Conservation (phyloP, 2,888 invertebrate genomes). For the Drosophila mimetica region DNA sequence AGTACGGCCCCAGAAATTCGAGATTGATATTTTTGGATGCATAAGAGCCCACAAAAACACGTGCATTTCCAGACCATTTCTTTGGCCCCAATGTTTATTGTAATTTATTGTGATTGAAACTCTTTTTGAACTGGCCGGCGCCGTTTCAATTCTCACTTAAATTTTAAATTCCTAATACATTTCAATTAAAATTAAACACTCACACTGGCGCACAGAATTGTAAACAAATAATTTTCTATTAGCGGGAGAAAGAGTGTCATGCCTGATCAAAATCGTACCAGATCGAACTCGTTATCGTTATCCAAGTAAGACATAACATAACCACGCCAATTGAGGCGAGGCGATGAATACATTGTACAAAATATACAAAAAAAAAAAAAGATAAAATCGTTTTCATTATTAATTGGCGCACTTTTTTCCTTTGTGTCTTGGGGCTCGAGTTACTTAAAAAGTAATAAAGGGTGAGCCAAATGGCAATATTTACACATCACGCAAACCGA, state of each 20-base stretch:
- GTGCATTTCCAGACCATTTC: conserved; percentile 19
- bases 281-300: conserved; percentile 75
- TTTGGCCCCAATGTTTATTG: conserved; percentile 30
- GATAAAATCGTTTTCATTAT: conserved; percentile 58
- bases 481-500: conserved; percentile 27
- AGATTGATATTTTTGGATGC: conserved; percentile 7
- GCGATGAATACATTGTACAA: conserved; percentile 27
- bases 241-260: conserved; percentile 38
- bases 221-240: conserved; percentile 78
- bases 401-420: conserved; percentile 62
- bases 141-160: conserved; percentile 51
- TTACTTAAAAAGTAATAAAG: conserved; percentile 53
- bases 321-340: conserved; percentile 60
- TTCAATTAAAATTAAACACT: conserved; percentile 65
- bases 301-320: conserved; percentile 61
- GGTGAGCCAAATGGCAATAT: conserved; percentile 30
- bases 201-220: conserved; percentile 47
- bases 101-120: conserved; percentile 50
- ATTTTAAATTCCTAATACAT: conserved; percentile 57
- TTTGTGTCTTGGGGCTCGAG: conserved; percentile 32
- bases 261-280: conserved; percentile 66
- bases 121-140: conserved; percentile 22
- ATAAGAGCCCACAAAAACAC: conserved; percentile 20
- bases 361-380: conserved; percentile 7
- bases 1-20: conserved; percentile 6